Base-by-base conservation (phyloP, 2,113 vertebrate genomes). In the Gopherus flavomarginatus region DNA sequence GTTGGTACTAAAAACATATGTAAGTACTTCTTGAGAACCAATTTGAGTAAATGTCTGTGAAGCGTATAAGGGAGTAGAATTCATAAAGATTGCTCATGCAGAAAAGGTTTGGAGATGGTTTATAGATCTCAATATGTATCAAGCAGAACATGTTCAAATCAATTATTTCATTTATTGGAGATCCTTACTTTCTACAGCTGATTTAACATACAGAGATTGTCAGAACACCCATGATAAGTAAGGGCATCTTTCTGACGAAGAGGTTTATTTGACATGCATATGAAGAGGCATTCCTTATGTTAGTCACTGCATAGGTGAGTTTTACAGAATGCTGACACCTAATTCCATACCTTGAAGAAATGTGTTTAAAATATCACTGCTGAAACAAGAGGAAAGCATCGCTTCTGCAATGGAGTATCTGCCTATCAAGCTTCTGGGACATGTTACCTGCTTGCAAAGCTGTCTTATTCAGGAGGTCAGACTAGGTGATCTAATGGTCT, bases 191-290 rank as follows among this genome's bases (percentile, higher is more conserved):
- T 75, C 65, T 53, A 17, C 65, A 42, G 50, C 16, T 90, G 29
- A 79, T 94, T 94, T 95, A 94, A 91, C 26, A 75, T 62, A 52
- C 35, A 14, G 44, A 77, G 77, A 59, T 72, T 90, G 35, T 88
- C 85, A 86, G 83, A 81, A 80, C 89, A 54, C 44, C 87, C 95
- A 38, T 85, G 62, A 44, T n/a, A 96, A 92, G 35, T 57, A 57
- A 91, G 42, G 69, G 27, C 29, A 91, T 93, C 27, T 50, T 77
- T 38, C 56, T 87, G 50, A 72, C 13, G 44, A 59, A 91, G 69
- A 3, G 14, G 10, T 57, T 69, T 83, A 72, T 92, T 77, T 87
- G 50, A 4, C 8, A 72, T 91, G 42, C 3, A 2, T 78, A 59
- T 54, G n/a, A 52, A 65, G 47, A 59, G 16, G 42, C 35, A 49